Evolutionary conservation across 2,888 invertebrate species (phyloP).

Genomic region (Malachius bipustulatus): DNA sequence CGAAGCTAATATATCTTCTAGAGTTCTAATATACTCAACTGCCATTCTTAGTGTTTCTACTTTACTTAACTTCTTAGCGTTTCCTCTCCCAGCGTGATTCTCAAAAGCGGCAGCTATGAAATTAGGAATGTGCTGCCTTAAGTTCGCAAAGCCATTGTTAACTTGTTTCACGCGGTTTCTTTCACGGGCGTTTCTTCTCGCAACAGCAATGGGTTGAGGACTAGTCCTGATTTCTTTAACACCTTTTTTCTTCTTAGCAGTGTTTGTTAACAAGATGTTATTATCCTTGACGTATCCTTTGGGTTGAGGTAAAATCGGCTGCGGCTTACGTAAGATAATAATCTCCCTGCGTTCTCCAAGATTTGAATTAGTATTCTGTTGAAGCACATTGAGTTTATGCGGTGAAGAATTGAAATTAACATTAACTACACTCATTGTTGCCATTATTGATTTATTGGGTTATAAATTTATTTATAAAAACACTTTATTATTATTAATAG

Average conservation of each 20-base stretch:
- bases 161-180: slow-evolving; percentile 87
- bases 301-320: slow-evolving; percentile 35
- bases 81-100: slow-evolving; percentile 51
- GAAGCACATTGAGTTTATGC: slow-evolving; percentile 51
- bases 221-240: slow-evolving; percentile 27
- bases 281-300: slow-evolving; percentile 23
- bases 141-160: slow-evolving; percentile 80
- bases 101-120: slow-evolving; percentile 62
- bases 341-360: slow-evolving; percentile 38
- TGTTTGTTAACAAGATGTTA: slow-evolving; percentile 30
- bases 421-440: slow-evolving; percentile 47
- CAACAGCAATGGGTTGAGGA: slow-evolving; percentile 70
- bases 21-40: slow-evolving; percentile 75
- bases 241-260: slow-evolving; percentile 31
- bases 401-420: slow-evolving; percentile 48
- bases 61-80: slow-evolving; percentile 70
- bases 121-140: slow-evolving; percentile 76
- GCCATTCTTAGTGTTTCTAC: slow-evolving; percentile 85
- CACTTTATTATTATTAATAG: slow-evolving; percentile 7
- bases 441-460: slow-evolving; percentile 41
- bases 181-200: slow-evolving; percentile 83
- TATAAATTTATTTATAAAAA: no score
- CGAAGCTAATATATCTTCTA: slow-evolving; percentile 62
- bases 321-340: slow-evolving; percentile 44
- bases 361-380: slow-evolving; percentile 48